A percentile compares a stretch with the other conserved stretches of the same genome.
phyloP scores from a whole-genome alignment of 2,888 invertebrate genomes.

The Agrochola lychnidis region DNA sequence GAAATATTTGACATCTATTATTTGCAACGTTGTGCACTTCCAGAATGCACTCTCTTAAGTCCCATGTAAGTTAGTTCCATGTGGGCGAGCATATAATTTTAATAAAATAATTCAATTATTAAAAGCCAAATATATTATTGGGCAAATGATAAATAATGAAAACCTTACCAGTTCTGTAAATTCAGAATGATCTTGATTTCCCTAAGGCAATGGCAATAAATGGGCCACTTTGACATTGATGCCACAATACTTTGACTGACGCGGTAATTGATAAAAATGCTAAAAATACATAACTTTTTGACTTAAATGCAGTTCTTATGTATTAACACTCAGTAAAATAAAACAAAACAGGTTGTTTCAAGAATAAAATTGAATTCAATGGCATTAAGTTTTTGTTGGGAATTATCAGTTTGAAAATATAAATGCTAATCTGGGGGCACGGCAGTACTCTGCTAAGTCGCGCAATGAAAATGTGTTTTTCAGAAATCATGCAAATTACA shows the following conservation, averaged over 20 bases:
- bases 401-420: not conserved
- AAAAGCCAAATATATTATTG: conserved; percentile 18
- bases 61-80: not conserved
- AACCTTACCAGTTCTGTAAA: conserved; percentile 30
- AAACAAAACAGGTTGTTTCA: not conserved
- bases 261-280: conserved; percentile 15
- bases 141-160: conserved; percentile 27
- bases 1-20: too few species aligned
- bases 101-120: conserved; percentile 3
- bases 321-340: not conserved
- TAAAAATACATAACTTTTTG: conserved; percentile 6
- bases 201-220: conserved; percentile 46
- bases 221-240: conserved; percentile 51
- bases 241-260: conserved; percentile 8
- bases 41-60: not conserved
- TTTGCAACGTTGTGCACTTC: too few species aligned
- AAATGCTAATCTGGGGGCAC: too few species aligned
- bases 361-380: not conserved
- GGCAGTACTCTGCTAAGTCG: too few species aligned
- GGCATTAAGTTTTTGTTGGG: not conserved
- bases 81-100: not conserved
- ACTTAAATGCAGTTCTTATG: not conserved
- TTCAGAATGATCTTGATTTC: conserved; percentile 61
- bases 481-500: too few species aligned
- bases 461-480: not conserved